phyloP scores from a whole-genome alignment of 2,888 invertebrate species.

The Petrophora chlorosata region DNA sequence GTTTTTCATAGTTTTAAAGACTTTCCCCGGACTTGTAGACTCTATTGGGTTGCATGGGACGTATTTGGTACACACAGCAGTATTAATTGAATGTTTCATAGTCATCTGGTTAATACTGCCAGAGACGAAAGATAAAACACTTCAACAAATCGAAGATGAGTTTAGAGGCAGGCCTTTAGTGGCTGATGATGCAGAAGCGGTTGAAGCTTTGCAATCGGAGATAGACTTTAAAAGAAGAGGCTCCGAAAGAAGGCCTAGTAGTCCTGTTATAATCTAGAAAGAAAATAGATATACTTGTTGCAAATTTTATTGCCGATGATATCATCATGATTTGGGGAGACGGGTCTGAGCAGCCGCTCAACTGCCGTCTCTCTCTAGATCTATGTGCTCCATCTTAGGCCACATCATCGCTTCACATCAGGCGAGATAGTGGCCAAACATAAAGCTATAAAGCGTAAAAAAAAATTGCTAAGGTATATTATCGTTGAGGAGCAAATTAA shows the following conservation, averaged over 20 bases:
- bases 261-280: constrained; percentile 22
- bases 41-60: constrained; percentile 78
- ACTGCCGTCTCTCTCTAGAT: too few relatives aligned
- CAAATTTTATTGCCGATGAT: too few relatives aligned
- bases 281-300: too few relatives aligned
- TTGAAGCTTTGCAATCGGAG: constrained; percentile 47
- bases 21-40: constrained; percentile 78
- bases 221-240: constrained; percentile 48
- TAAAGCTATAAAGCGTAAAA: too few relatives aligned
- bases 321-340: too few relatives aligned
- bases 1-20: constrained; percentile 85
- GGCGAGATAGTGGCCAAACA: too few relatives aligned
- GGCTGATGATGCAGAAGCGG: constrained; percentile 40
- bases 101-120: constrained; percentile 83
- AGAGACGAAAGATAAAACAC: constrained; percentile 85
- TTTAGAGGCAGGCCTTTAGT: constrained; percentile 56
- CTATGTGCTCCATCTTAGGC: too few relatives aligned
- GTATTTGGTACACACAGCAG: constrained; percentile 81
- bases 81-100: constrained; percentile 74
- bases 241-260: constrained; percentile 48
- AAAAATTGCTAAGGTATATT: too few relatives aligned
- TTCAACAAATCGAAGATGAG: constrained; percentile 85
- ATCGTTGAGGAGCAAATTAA: too few relatives aligned
- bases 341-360: too few relatives aligned
- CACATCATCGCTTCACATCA: too few relatives aligned